A percentile compares a stretch with the other conserved stretches of the same genome.
phyloP scores from a whole-genome alignment of 2,797 vertebrate genomes.

The Sebastes baramenuke region DNA sequence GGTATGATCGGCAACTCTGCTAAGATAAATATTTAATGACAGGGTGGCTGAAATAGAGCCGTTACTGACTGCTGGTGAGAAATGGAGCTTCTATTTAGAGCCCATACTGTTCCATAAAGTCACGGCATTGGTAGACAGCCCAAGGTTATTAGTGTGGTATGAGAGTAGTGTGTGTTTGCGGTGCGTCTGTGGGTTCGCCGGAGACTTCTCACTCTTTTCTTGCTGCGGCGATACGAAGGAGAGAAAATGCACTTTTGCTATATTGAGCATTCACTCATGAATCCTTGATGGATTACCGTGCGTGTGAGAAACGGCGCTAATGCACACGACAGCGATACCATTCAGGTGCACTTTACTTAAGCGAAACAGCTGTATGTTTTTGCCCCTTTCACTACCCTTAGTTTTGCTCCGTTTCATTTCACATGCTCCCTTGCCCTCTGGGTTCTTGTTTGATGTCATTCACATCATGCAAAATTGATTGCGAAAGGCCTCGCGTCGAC shows the following conservation, averaged over 20 bases:
- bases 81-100: conserved; percentile 81
- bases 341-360: conserved; percentile 48
- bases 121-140: conserved; percentile 80
- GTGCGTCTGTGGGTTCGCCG: conserved; percentile 55
- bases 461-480: conserved; percentile 70
- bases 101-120: conserved; percentile 74
- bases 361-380: conserved; percentile 49
- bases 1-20: conserved; percentile 70
- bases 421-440: conserved; percentile 53
- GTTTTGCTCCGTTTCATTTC: conserved; percentile 59
- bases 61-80: conserved; percentile 80
- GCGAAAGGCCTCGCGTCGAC: conserved; percentile 33
- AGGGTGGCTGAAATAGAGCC: conserved; percentile 80
- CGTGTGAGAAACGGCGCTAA: conserved; percentile 18
- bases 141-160: conserved; percentile 85
- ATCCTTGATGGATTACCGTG: conserved; percentile 62
- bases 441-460: conserved; percentile 64
- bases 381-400: conserved; percentile 38
- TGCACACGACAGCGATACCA: conserved; percentile 39
- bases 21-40: conserved; percentile 86
- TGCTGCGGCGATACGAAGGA: conserved; percentile 58
- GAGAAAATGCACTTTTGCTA: conserved; percentile 52
- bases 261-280: conserved; percentile 66
- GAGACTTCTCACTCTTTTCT: conserved; percentile 61
- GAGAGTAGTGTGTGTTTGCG: conserved; percentile 64